Conservation (phyloP, 2,888 invertebrate genomes). For the Meganola albula region DNA sequence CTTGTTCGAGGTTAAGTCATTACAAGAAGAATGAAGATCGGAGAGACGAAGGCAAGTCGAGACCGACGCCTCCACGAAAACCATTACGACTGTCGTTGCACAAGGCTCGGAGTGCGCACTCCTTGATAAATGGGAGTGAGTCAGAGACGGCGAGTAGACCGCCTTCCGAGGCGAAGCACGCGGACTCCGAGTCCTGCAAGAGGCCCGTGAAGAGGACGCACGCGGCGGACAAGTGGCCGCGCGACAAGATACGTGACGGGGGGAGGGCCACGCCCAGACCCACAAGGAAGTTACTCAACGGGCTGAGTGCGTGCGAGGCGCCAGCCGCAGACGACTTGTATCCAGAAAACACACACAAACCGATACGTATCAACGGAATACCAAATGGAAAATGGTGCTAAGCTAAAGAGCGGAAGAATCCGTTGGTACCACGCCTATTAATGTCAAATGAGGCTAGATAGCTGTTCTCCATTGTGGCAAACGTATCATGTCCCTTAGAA, state of each 20-base stretch:
- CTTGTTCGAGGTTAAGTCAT: conserved; percentile 61
- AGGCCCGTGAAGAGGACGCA: conserved; percentile 80
- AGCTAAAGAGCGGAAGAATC: background rate
- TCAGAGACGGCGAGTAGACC: conserved; percentile 61
- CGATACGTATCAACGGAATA: conserved; percentile 32
- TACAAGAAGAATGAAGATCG: conserved; percentile 63
- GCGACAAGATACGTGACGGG: conserved; percentile 45
- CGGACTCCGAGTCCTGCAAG: conserved; percentile 51
- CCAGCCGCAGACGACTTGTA: conserved; percentile 63
- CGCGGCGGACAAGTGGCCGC: conserved; percentile 50
- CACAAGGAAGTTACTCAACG: conserved; percentile 42
- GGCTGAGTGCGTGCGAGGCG: conserved; percentile 45
- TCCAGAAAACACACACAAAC: conserved; percentile 45
- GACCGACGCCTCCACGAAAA: conserved; percentile 91
- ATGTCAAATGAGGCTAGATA: conserved; percentile 1
- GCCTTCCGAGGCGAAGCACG: conserved; percentile 40
- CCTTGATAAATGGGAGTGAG: conserved; percentile 73
- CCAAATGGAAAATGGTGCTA: conserved; percentile 52
- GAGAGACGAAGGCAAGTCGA: conserved; percentile 65
- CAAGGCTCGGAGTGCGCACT: conserved; percentile 89
- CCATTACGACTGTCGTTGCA: conserved; percentile 89
- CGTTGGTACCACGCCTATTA: conserved; percentile 1
- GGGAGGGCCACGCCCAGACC: conserved; percentile 63
- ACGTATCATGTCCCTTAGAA: too few relatives aligned
- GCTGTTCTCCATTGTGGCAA: too few relatives aligned